Base-by-base conservation (phyloP, 2,113 vertebrate species). In the Clinocottus analis region DNA sequence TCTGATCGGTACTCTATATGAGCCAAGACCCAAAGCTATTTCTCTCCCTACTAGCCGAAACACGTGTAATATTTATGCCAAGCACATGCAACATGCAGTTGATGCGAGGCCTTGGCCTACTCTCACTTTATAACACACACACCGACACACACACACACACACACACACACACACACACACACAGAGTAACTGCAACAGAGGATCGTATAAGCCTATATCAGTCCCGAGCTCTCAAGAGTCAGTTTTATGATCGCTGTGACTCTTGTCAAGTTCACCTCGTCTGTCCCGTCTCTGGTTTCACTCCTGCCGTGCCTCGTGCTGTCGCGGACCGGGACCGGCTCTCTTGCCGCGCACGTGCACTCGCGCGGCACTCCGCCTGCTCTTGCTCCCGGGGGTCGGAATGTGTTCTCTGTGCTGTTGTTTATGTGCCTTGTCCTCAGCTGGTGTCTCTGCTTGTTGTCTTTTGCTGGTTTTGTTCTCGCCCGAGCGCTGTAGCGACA, bases 361-460 rank as follows among this genome's bases (percentile, higher is more conserved):
- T 21, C 17, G 25, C 13, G 14, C 10, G 68, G 49, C 58, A 27
- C 75, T 61, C 47, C 13, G 72, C n/a, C 73, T 73, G 78, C 78
- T 79, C 78, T 85, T 83, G 81, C 84, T 79, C 79, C 66, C 69
- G 75, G 80, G 66, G 61, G n/a, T n/a, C 62, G 82, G 85, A 89
- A 62, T 77, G 70, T 76, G 75, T 78, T 85, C 79, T 75, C 62
- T 56, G 47, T 69, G 69, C 74, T 68, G 27, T 74, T 91, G 91
- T 93, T 91, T 91, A 77, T 90, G 78, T 90, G 77, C 83, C 85
- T 90, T 87, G 88, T 87, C 79, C 84, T 83, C 91, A 91, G 83
- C 88, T 90, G 87, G 90, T 77, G 76, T 85, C 80, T 80, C 84
- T 87, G 90, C 83, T 87, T 91, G 86, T 89, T 91, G 88, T 89